Evolutionary conservation across 2,888 invertebrate species (phyloP).

Genomic region (Erynnis tages): DNA sequence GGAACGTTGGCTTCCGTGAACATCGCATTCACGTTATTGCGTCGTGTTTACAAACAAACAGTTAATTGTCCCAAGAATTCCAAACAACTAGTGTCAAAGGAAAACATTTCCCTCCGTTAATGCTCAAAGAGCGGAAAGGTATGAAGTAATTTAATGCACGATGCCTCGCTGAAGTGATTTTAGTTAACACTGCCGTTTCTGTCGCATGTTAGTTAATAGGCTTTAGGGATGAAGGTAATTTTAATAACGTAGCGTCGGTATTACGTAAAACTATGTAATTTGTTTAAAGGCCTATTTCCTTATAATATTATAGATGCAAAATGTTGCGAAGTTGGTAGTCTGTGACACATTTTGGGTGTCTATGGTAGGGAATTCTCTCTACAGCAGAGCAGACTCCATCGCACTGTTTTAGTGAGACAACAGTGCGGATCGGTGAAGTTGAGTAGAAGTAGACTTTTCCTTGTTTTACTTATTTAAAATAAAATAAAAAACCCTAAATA

Average conservation of each 20-base stretch:
- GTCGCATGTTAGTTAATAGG: slow-evolving; percentile 11
- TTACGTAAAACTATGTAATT: not conserved
- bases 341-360: no score
- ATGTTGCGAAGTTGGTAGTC: no score
- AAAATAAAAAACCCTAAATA: no score
- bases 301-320: not conserved
- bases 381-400: no score
- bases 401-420: no score
- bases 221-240: slow-evolving; percentile 1
- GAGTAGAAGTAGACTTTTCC: no score
- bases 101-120: slow-evolving; percentile 20
- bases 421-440: no score
- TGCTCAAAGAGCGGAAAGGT: slow-evolving; percentile 22
- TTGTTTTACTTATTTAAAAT: no score
- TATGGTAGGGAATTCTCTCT: no score
- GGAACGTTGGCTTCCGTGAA: slow-evolving; percentile 59
- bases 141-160: slow-evolving; percentile 16
- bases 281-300: not conserved
- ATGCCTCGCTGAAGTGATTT: slow-evolving; percentile 9
- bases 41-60: slow-evolving; percentile 69
- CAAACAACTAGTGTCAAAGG: slow-evolving; percentile 55
- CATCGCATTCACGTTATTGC: slow-evolving; percentile 43
- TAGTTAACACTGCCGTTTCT: slow-evolving; percentile 4
- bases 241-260: not conserved
- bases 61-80: slow-evolving; percentile 72